Evolutionary conservation across 1,140 invertebrate species (phyloP).

Genomic region (Laodelphax striatellus): DNA sequence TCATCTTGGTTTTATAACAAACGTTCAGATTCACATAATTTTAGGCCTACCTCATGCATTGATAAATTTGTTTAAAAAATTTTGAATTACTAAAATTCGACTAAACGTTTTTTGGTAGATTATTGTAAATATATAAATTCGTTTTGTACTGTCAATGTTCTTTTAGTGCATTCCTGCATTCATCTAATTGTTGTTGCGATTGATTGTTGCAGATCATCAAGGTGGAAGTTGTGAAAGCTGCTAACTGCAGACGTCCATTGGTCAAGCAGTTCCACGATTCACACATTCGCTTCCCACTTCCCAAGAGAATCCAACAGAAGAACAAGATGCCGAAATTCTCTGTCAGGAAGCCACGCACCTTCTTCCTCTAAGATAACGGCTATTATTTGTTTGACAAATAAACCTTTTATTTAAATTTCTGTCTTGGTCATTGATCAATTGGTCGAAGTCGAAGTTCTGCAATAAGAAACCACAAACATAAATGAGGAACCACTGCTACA

Average conservation of each 20-base stretch:
- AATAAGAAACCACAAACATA: too few species aligned
- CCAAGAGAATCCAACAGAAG: conserved; percentile 81
- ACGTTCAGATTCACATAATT: too few species aligned
- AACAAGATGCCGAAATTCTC: conserved; percentile 58
- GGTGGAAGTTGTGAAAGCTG: conserved; percentile 80
- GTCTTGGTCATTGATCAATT: neutral
- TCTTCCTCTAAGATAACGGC: conserved; percentile 60
- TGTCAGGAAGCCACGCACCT: conserved; percentile 84
- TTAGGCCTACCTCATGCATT: too few species aligned
- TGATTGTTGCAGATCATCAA: conserved; percentile 77
- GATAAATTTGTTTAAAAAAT: too few species aligned
- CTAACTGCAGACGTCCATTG: conserved; percentile 80
- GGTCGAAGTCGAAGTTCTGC: too few species aligned
- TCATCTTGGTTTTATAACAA: too few species aligned
- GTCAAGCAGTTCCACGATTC: conserved; percentile 98
- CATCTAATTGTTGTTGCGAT: neutral
- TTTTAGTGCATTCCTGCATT: too few species aligned
- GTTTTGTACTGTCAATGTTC: too few species aligned
- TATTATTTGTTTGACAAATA: neutral
- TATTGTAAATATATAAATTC: too few species aligned
- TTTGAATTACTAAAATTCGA: too few species aligned
- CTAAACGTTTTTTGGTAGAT: too few species aligned
- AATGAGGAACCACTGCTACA: too few species aligned
- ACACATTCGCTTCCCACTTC: conserved; percentile 91
- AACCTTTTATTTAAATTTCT: neutral